Evolutionary conservation across 2,113 vertebrate genomes (phyloP), one percentile per base, ranked within the genome.

Genomic region (Malurus cyaneus): DNA sequence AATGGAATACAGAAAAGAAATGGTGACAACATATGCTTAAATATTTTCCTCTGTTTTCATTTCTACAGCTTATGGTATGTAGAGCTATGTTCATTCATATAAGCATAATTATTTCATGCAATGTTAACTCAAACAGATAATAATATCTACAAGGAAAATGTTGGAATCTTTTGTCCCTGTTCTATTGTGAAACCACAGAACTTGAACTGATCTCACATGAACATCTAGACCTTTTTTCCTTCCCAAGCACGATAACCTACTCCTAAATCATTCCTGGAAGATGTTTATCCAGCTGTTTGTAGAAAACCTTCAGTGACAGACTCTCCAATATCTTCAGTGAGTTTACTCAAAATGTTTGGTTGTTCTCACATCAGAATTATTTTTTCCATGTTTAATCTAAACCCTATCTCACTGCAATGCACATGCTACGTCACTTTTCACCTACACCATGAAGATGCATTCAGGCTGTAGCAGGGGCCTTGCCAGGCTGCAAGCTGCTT

Each of bases 341-440:
- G 15, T 72, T 72, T 52, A 52, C 17, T 81, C 54, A 73, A 56
- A 72, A 65, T 4, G 18, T 42, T 50, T 80, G n/a, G 18, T 17
- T 77, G 29, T 32, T 89, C 23, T 60, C 29, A 59, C 8, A 14
- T 8, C 4, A 53, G 36, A 56, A 42, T 25, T 24, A 4, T 11
- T 66, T 73, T 77, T 42, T 3, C 11, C 49, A 54, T 4, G 8
- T 34, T 36, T 42, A 89, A 91, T 16, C 44, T 46, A 54, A 89
- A 86, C 32, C 10, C 21, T 50, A 18, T n/a, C 25, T 83, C 50
- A 18, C 23, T 67, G 32, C 47, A 57, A 20, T 4, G 3, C 31
- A 50, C 5, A 29, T 11, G 13, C 52, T 80, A n/a, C 0, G 0
- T 24, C 50, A 59, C 44, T 54, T 57, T 31, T 44, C 9, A 17